These are phyloP conservation scores for Anoplolepis gracilipes DNA, from an alignment of 1,140 invertebrate species.

Conservation along the genomic window DNA sequence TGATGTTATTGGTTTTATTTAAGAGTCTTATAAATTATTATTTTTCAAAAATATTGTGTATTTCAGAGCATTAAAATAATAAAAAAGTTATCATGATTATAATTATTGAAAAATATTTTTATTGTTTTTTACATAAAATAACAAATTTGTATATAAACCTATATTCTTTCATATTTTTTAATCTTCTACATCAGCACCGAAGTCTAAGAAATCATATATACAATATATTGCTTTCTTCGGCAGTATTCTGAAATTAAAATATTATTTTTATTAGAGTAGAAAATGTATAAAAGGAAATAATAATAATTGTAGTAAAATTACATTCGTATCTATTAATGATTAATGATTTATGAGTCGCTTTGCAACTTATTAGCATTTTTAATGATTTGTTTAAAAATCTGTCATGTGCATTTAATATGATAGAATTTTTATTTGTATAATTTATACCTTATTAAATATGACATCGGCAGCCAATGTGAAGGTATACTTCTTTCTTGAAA, in stretches of 20 bases:
- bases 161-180: slow-evolving; percentile 16
- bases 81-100: too few relatives aligned
- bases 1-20: too few relatives aligned
- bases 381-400: background rate
- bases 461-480: slow-evolving; percentile 62
- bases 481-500: slow-evolving; percentile 87
- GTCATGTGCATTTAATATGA: background rate
- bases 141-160: too few relatives aligned
- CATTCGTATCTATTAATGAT: background rate
- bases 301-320: slow-evolving; percentile 64
- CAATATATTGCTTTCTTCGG: slow-evolving; percentile 82
- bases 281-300: slow-evolving; percentile 70
- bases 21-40: too few relatives aligned
- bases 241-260: slow-evolving; percentile 80
- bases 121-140: too few relatives aligned
- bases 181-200: slow-evolving; percentile 80
- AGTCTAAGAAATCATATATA: slow-evolving; percentile 85
- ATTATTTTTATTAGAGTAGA: slow-evolving; percentile 44
- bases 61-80: too few relatives aligned
- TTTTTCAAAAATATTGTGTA: too few relatives aligned
- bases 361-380: too few relatives aligned
- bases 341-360: background rate
- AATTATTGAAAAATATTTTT: too few relatives aligned
- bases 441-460: slow-evolving; percentile 77
- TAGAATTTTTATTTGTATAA: background rate